Percentiles rank a stretch among this genome's conserved stretches.
Conservation (phyloP, 2,888 invertebrate genomes). For the Gymnosoma rotundatum region DNA sequence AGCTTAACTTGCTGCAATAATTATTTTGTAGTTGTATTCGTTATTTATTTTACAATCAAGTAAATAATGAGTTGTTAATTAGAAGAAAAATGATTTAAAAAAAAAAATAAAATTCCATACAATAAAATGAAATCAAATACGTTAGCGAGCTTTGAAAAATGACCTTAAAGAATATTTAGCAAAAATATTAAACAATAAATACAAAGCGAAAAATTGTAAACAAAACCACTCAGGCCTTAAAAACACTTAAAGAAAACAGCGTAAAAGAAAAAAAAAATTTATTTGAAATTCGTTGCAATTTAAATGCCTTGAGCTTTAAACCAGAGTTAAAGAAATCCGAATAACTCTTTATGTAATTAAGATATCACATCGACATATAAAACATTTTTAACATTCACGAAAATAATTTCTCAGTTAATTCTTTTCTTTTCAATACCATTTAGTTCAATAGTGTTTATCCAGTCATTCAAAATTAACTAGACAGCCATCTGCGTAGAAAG, state of each 20-base stretch:
- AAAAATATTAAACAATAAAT: slow-evolving; percentile 5
- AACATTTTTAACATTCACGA: no score
- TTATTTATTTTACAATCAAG: slow-evolving; percentile 14
- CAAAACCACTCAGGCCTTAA: background rate
- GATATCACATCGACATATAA: no score
- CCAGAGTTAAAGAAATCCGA: no score
- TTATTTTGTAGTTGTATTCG: background rate
- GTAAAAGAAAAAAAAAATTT: background rate
- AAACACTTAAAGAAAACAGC: background rate
- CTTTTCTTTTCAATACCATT: no score
- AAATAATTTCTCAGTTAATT: no score
- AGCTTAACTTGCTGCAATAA: slow-evolving; percentile 23
- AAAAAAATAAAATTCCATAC: slow-evolving; percentile 3
- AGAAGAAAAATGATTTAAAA: background rate
- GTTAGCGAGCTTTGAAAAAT: slow-evolving; percentile 46
- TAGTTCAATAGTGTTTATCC: no score
- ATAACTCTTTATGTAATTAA: no score
- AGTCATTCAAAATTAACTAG: no score
- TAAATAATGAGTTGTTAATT: slow-evolving; percentile 45
- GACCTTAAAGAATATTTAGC: slow-evolving; percentile 55
- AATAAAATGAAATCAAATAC: slow-evolving; percentile 41
- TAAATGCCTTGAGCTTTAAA: no score
- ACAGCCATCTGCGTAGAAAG: no score
- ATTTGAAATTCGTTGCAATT: no score
- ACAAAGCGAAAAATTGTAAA: slow-evolving; percentile 20